These are phyloP conservation scores for Pseudochaenichthys georgianus DNA, from an alignment of 2,797 vertebrate genomes.

Conservation along the genomic window DNA sequence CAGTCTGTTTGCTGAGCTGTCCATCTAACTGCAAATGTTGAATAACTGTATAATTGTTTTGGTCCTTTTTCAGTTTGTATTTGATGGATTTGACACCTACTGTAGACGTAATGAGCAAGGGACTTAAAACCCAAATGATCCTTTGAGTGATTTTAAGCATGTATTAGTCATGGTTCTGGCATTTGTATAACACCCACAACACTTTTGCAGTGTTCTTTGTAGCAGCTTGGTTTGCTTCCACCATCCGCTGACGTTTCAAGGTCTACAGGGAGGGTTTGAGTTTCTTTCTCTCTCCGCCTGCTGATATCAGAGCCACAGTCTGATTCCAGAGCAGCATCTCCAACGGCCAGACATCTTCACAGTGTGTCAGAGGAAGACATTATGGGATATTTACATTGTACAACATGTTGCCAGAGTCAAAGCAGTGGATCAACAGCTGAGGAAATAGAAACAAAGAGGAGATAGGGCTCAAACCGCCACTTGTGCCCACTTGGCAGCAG, in stretches of 20 bases:
- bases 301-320: constrained; percentile 42
- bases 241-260: constrained; percentile 45
- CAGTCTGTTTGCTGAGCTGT: constrained; percentile 22
- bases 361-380: constrained; percentile 27
- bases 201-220: constrained; percentile 43
- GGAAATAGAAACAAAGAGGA: constrained; percentile 25
- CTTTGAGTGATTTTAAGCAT: constrained; percentile 36
- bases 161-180: constrained; percentile 58
- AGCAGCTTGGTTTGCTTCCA: constrained; percentile 57
- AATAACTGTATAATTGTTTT: constrained; percentile 20
- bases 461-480: constrained; percentile 13
- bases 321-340: constrained; percentile 7
- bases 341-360: constrained; percentile 26
- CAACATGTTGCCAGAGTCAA: constrained; percentile 16
- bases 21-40: constrained; percentile 18
- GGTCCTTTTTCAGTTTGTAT: constrained; percentile 27
- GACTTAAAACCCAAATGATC: constrained; percentile 35
- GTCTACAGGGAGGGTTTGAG: constrained; percentile 51
- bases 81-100: constrained; percentile 19
- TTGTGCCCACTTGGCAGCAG: constrained; percentile 24
- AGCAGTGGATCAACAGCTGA: constrained; percentile 27
- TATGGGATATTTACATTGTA: constrained; percentile 19
- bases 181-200: constrained; percentile 56
- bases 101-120: constrained; percentile 10
- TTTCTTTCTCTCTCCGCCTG: constrained; percentile 47